These are phyloP conservation scores for Toxotes lorentzi DNA, from an alignment of 2,797 vertebrate species.

Conservation along the genomic window DNA sequence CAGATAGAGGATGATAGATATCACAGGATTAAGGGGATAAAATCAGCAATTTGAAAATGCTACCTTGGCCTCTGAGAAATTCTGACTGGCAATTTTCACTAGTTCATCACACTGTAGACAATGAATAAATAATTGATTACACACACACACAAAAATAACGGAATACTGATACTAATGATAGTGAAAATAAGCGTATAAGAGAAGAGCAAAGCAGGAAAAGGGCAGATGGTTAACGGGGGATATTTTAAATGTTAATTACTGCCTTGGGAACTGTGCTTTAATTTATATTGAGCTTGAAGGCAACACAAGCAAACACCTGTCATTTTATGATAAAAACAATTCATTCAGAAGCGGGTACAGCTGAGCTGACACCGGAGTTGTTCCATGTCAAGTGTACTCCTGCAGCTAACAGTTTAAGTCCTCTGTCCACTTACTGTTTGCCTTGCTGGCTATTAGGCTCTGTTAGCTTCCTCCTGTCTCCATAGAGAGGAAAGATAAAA, in stretches of 20 bases:
- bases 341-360: neutral
- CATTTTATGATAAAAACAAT: conserved; percentile 39
- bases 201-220: conserved; percentile 31
- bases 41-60: neutral
- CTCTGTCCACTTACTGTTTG: conserved; percentile 23
- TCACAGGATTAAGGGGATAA: neutral
- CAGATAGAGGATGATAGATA: neutral
- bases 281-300: conserved; percentile 52
- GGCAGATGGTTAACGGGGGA: conserved; percentile 49
- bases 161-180: neutral
- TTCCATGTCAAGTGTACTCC: conserved; percentile 19
- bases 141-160: neutral
- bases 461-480: neutral
- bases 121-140: neutral
- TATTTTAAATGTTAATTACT: conserved; percentile 61
- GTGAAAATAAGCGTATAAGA: neutral
- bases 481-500: conserved; percentile 47
- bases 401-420: conserved; percentile 29
- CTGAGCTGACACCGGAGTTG: conserved; percentile 6
- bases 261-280: conserved; percentile 38
- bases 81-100: neutral
- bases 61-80: neutral
- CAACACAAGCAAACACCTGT: conserved; percentile 49
- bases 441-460: conserved; percentile 12
- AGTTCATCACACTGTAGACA: neutral